Evolutionary conservation across 1,140 invertebrate genomes (phyloP).

Genomic region (Helicoverpa zea): DNA sequence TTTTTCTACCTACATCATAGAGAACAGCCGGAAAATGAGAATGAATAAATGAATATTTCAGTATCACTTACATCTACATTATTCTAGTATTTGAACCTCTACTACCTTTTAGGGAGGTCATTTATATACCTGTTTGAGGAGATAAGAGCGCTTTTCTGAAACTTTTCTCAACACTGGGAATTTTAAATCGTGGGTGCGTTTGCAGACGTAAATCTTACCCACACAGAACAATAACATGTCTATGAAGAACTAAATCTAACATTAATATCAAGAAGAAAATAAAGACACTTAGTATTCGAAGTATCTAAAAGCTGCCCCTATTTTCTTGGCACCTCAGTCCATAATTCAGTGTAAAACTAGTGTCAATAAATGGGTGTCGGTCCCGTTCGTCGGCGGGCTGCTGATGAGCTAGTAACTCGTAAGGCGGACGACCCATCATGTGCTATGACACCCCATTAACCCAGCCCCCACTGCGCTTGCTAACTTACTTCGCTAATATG

Average conservation of each 20-base stretch:
- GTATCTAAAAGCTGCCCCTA: conserved; percentile 37
- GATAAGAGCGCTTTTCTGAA: conserved; percentile 29
- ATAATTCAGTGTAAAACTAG: conserved; percentile 71
- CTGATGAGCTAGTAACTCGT: conserved; percentile 77
- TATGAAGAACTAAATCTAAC: too few relatives aligned
- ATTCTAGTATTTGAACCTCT: conserved; percentile 38
- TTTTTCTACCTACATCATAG: conserved; percentile 47
- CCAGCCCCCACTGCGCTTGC: conserved; percentile 64
- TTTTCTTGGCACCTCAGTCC: conserved; percentile 49
- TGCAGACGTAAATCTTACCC: too few relatives aligned
- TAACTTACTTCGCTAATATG: conserved; percentile 78
- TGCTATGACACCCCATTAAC: conserved; percentile 84
- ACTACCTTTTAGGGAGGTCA: conserved; percentile 25
- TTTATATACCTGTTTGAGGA: conserved; percentile 37
- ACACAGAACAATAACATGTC: too few relatives aligned
- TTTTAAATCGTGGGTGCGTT: too few relatives aligned
- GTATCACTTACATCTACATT: conserved; percentile 47
- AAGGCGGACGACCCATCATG: conserved; percentile 77
- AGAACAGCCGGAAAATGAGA: conserved; percentile 49
- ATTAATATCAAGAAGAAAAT: conserved; percentile 44
- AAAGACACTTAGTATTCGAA: conserved; percentile 11
- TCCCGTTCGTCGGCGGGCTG: conserved; percentile 60
- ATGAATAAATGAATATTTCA: conserved; percentile 51
- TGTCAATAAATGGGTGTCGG: conserved; percentile 74
- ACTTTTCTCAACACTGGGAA: too few relatives aligned